Evolutionary conservation across 2,888 invertebrate species (phyloP).

Genomic region (Phyllotreta cruciferae): DNA sequence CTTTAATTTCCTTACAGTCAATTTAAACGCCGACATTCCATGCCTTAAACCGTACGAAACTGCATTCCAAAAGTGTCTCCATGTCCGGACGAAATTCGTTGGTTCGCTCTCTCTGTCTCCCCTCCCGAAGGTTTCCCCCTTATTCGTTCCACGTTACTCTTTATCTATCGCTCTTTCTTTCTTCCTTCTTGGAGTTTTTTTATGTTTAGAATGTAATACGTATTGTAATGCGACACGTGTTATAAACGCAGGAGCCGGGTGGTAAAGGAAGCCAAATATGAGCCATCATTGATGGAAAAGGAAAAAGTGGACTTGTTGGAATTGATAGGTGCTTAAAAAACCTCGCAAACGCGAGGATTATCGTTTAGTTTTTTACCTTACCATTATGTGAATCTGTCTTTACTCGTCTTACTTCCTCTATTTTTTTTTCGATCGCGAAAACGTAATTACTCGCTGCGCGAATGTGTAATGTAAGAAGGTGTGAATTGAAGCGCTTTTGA

Average conservation of each 20-base stretch:
- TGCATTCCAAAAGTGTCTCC: conserved; percentile 33
- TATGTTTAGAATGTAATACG: conserved; percentile 21
- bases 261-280: conserved; percentile 27
- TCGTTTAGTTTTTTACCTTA: conserved; percentile 3
- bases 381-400: conserved; percentile 3
- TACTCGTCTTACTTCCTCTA: too few relatives aligned
- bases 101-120: conserved; percentile 25
- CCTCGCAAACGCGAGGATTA: background rate
- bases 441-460: too few relatives aligned
- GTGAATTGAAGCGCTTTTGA: background rate
- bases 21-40: conserved; percentile 10
- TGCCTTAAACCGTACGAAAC: conserved; percentile 29
- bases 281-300: conserved; percentile 25
- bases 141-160: conserved; percentile 17
- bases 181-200: conserved; percentile 22
- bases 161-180: conserved; percentile 19
- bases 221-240: conserved; percentile 36
- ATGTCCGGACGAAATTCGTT: conserved; percentile 40
- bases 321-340: conserved; percentile 24
- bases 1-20: background rate
- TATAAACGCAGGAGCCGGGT: conserved; percentile 25
- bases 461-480: too few relatives aligned
- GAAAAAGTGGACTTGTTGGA: conserved; percentile 28
- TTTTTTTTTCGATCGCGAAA: too few relatives aligned
- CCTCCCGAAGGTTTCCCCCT: conserved; percentile 20